Percentiles rank a stretch among this genome's conserved stretches.
Conservation (phyloP, 2,113 vertebrate species). For the Narcine bancroftii region DNA sequence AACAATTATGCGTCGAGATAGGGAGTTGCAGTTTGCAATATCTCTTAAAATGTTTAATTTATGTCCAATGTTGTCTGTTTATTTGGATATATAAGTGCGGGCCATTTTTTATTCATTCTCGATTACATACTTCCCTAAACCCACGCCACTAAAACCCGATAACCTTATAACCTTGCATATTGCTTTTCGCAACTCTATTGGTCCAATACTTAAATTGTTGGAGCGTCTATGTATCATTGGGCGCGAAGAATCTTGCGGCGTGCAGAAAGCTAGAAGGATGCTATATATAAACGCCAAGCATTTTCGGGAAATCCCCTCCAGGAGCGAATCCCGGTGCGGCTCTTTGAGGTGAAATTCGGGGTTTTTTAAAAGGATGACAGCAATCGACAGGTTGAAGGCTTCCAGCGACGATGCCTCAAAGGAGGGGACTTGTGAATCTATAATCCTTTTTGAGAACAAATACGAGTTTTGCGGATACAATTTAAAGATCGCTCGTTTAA, state of each 20-base stretch:
- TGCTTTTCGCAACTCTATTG: too few species aligned
- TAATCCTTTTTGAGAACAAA: neutral
- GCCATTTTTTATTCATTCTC: neutral
- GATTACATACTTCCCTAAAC: neutral
- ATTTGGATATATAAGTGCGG: neutral
- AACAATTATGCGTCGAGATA: neutral
- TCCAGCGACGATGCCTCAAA: neutral
- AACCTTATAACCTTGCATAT: neutral
- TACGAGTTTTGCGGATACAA: slow-evolving; percentile 11
- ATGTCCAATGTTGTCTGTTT: neutral
- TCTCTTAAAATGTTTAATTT: neutral
- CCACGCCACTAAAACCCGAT: neutral
- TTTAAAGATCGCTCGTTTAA: neutral
- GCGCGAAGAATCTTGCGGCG: neutral
- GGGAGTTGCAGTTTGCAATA: neutral
- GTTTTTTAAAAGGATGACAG: neutral
- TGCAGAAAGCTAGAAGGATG: too few species aligned
- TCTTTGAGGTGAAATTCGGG: neutral
- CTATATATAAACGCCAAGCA: neutral
- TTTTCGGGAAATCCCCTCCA: neutral
- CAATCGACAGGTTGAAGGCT: neutral
- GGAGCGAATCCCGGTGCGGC: neutral
- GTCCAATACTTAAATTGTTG: neutral
- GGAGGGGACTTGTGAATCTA: neutral
- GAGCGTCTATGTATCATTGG: neutral